Percentiles rank a stretch among this genome's conserved stretches.
Conservation (phyloP, 2,113 vertebrate species). For the Marmota monax region DNA sequence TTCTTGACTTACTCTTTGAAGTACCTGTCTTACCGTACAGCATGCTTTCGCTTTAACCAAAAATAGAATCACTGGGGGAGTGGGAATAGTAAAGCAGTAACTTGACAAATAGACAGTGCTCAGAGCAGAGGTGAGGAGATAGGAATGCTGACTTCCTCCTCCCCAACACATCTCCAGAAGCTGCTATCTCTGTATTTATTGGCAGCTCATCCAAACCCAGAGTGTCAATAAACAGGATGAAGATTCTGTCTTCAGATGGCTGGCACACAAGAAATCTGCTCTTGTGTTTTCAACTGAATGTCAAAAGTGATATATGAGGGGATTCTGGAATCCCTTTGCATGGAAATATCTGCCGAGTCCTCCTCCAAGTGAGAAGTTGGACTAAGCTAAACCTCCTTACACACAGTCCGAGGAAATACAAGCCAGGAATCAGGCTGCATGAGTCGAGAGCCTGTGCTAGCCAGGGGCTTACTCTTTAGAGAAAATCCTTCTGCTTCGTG, state of each 20-base stretch:
- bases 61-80: not conserved
- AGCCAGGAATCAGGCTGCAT: not conserved
- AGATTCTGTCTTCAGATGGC: not conserved
- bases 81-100: not conserved
- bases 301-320: not conserved
- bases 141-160: not conserved
- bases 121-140: not conserved
- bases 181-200: slow-evolving; percentile 30
- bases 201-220: not conserved
- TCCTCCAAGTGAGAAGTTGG: slow-evolving; percentile 17
- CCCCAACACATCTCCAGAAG: not conserved
- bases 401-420: not conserved
- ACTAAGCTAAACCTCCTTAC: slow-evolving; percentile 2
- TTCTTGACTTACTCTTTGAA: not conserved
- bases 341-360: not conserved
- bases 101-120: not conserved
- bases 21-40: not conserved
- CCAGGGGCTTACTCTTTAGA: not conserved
- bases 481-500: not conserved
- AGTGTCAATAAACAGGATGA: slow-evolving; percentile 41
- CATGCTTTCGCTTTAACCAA: not conserved
- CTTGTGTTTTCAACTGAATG: slow-evolving; percentile 20
- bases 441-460: not conserved
- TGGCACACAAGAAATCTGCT: slow-evolving; percentile 14
- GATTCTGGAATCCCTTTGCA: not conserved